Percentiles rank a stretch among this genome's conserved stretches.
Conservation (phyloP, 2,797 vertebrate genomes). For the Lophura swinhoii region DNA sequence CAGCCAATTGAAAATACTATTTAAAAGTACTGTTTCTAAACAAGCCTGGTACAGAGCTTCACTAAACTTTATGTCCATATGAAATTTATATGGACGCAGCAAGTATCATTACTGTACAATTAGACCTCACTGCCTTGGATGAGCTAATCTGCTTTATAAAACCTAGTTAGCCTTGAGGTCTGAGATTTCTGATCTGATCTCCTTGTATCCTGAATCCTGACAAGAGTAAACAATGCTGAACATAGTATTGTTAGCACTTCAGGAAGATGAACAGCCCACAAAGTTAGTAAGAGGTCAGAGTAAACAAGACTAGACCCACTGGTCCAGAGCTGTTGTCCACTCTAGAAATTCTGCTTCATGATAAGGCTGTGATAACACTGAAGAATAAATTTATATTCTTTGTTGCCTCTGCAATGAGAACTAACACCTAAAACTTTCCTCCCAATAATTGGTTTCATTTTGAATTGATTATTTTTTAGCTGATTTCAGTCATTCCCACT, state of each 20-base stretch:
- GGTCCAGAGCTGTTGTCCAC: background rate
- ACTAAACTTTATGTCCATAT: background rate
- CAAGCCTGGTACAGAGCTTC: background rate
- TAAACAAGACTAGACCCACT: background rate
- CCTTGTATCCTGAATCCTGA: background rate
- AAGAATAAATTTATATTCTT: background rate
- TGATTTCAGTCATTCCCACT: background rate
- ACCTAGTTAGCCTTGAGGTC: background rate
- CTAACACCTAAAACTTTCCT: background rate
- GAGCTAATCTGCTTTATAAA: background rate
- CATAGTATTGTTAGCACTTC: fast-evolving
- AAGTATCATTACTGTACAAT: background rate
- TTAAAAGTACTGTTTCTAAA: background rate
- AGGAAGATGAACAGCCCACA: background rate
- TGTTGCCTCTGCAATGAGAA: background rate
- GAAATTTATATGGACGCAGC: background rate
- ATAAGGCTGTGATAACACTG: background rate
- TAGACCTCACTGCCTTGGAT: background rate
- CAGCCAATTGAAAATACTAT: background rate
- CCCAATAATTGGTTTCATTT: background rate
- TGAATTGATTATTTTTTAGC: background rate
- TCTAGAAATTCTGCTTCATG: background rate
- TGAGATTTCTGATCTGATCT: background rate
- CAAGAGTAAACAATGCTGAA: background rate
- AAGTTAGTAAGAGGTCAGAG: background rate